Evolutionary conservation across 1,140 invertebrate genomes (phyloP), one percentile per base, ranked within the genome.

Genomic region (Amphibalanus amphitrite): DNA sequence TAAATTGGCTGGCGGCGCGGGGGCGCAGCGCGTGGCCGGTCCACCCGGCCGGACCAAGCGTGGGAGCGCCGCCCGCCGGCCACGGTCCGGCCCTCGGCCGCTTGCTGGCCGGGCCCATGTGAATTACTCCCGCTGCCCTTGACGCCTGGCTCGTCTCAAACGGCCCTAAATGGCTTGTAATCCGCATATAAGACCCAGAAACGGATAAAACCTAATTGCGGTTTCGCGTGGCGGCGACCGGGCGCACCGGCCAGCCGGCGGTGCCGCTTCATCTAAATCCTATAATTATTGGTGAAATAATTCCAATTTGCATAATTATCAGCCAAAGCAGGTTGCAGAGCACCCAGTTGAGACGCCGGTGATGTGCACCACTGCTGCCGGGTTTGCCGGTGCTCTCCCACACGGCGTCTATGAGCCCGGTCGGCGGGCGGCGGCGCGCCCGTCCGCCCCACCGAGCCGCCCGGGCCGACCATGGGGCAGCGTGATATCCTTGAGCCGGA

Each of bases 291-390:
- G 47, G 47, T 1, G 47, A 23, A 59, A 59, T 59, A 59, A 59
- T 59, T 59, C 47, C 47, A 59, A 59, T 59, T 59, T 59, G 47
- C 47, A 59, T 59, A 59, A 59, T 59, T 59, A 59, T 59, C 47
- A 59, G 20, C 47, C 47, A 59, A 59, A 59, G 47, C 47, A 59
- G 47, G 47, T 59, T 59, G 47, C 47, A 20, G 13, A 3, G 13
- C 47, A 20, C 10, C 17, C 47, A 23, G 47, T 17, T 20, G 47
- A 59, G 47, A 59, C 23, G 47, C 47, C 20, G 6, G 47, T 23
- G 20, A 23, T 59, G 20, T 59, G 47, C 47, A 59, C 10, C 47
- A 59, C 20, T 38, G 33, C 47, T 59, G 13, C 47, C 10, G 20
- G 20, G 10, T 23, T 20, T 59, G 13, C 20, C 47, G 10, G 13